Evolutionary conservation across 2,797 vertebrate species (phyloP).

Genomic region (Myotis daubentonii): DNA sequence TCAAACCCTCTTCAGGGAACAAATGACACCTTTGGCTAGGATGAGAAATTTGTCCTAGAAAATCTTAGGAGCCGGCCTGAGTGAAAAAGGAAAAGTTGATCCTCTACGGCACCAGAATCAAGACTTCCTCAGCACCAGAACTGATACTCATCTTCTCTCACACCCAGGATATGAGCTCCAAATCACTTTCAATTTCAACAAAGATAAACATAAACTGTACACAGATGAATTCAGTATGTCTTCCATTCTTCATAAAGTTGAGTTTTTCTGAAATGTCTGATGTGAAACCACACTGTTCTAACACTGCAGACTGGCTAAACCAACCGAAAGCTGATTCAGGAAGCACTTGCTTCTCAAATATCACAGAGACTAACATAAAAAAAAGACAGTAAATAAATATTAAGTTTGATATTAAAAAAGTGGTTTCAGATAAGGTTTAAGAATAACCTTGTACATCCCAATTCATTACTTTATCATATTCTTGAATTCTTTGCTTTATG

Average conservation of each 20-base stretch:
- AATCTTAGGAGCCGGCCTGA: background rate
- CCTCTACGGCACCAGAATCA: background rate
- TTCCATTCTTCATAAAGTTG: background rate
- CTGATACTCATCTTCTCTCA: background rate
- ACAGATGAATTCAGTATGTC: background rate
- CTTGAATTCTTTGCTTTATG: slow-evolving; percentile 97
- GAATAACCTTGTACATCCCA: slow-evolving; percentile 90
- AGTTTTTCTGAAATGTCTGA: slow-evolving; percentile 42
- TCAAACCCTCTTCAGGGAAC: background rate
- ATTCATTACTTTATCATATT: slow-evolving; percentile 97
- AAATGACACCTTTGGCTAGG: background rate
- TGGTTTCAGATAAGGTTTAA: slow-evolving; percentile 35
- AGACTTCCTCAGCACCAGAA: background rate
- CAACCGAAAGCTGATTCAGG: slow-evolving; percentile 22
- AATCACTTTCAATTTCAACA: background rate
- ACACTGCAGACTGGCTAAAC: background rate
- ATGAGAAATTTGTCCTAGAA: slow-evolving; percentile 7
- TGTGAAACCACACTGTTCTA: background rate
- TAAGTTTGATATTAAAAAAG: slow-evolving; percentile 60
- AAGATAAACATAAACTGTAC: background rate
- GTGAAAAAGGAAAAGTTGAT: background rate
- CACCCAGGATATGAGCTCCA: background rate
- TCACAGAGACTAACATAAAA: slow-evolving; percentile 35
- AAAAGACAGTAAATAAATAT: slow-evolving; percentile 84
- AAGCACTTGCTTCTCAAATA: slow-evolving; percentile 61